Conservation (phyloP, 2,113 vertebrate genomes). For the Elephas maximus region DNA sequence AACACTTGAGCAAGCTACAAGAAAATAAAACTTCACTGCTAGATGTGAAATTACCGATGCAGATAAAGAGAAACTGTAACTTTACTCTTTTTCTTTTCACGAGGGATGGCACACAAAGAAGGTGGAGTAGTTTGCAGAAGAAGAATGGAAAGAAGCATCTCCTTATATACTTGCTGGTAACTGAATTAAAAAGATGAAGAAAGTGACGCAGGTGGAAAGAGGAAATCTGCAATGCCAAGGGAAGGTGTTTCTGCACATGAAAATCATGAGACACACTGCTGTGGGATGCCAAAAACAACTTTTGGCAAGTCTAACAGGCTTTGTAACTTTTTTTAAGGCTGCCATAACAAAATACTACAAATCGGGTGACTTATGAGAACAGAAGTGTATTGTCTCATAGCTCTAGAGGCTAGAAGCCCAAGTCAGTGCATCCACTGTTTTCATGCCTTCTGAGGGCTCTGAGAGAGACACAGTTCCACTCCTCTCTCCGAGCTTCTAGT, state of each 20-base stretch:
- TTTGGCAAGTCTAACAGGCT: background rate
- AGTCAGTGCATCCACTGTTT: background rate
- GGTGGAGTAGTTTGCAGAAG: background rate
- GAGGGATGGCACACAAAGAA: background rate
- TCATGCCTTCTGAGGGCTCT: background rate
- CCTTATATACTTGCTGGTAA: background rate
- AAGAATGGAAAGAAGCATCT: background rate
- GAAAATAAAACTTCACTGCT: background rate
- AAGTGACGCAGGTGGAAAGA: background rate
- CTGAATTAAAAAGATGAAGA: background rate
- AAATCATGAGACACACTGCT: background rate
- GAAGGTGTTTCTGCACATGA: background rate
- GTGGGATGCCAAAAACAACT: background rate
- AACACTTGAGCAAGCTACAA: slow-evolving; percentile 17
- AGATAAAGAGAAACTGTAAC: background rate
- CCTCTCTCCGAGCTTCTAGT: background rate
- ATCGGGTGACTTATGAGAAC: background rate
- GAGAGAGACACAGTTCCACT: background rate
- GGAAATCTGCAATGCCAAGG: background rate
- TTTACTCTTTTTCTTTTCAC: background rate
- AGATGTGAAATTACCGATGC: slow-evolving; percentile 27
- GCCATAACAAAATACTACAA: background rate
- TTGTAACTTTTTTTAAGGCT: background rate
- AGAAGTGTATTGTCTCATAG: background rate
- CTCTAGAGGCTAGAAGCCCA: background rate